A percentile compares a stretch with the other conserved stretches of the same genome.
Conservation (phyloP, 2,113 vertebrate genomes). For the Ceyx margarethae region DNA sequence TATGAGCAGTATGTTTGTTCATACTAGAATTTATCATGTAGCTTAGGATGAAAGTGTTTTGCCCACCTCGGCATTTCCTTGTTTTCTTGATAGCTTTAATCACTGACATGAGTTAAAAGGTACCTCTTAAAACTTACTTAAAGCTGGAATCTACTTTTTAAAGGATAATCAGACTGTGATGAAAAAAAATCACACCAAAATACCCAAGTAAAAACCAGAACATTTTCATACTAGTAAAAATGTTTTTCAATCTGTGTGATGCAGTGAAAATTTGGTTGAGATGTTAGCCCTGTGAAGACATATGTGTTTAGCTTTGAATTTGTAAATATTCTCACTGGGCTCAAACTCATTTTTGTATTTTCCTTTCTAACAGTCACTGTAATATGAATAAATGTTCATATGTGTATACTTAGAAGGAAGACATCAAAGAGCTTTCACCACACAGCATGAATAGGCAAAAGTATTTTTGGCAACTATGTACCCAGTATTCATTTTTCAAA, state of each 20-base stretch:
- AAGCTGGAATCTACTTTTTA: background rate
- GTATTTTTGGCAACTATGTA: background rate
- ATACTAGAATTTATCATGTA: conserved; percentile 8
- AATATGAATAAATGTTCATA: background rate
- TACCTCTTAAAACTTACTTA: background rate
- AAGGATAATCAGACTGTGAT: background rate
- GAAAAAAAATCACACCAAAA: background rate
- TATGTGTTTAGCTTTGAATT: background rate
- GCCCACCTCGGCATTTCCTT: background rate
- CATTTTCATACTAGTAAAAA: background rate
- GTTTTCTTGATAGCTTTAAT: background rate
- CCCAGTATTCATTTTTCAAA: background rate
- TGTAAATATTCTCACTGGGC: background rate
- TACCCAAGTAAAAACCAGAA: background rate
- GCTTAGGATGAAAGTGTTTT: background rate
- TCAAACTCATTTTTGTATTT: background rate
- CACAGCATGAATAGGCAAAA: background rate
- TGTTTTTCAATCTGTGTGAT: background rate
- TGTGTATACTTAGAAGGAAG: background rate
- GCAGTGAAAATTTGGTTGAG: background rate
- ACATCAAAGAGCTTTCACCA: background rate
- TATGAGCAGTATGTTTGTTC: background rate
- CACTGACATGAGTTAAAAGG: background rate
- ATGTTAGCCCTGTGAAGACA: background rate
- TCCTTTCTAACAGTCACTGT: background rate